phyloP scores from a whole-genome alignment of 2,113 vertebrate species.

The Bungarus multicinctus region DNA sequence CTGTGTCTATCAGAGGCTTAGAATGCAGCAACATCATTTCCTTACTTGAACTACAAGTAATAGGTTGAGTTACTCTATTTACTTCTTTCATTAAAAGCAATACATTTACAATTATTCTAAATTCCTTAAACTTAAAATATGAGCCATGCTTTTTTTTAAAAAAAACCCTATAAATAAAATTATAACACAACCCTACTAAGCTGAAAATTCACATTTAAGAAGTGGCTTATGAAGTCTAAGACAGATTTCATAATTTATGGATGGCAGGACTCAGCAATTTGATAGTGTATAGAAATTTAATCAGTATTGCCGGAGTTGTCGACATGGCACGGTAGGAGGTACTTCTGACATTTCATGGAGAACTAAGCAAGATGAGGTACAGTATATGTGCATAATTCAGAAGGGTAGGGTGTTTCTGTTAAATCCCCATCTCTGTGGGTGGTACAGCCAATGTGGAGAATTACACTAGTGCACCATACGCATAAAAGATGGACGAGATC shows the following conservation, averaged over 20 bases:
- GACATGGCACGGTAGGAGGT: slow-evolving; percentile 71
- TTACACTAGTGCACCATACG: slow-evolving; percentile 37
- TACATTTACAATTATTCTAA: slow-evolving; percentile 23
- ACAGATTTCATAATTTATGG: slow-evolving; percentile 75
- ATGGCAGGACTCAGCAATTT: slow-evolving; percentile 70
- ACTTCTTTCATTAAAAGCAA: slow-evolving; percentile 24
- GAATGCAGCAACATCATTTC: slow-evolving; percentile 26
- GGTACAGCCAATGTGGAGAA: slow-evolving; percentile 49
- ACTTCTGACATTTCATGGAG: slow-evolving; percentile 78
- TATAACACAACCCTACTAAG: slow-evolving; percentile 35
- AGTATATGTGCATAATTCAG: slow-evolving; percentile 66
- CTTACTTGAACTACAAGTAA: slow-evolving; percentile 31
- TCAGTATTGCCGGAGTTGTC: slow-evolving; percentile 70
- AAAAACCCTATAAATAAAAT: slow-evolving; percentile 49
- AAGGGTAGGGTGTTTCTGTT: slow-evolving; percentile 49
- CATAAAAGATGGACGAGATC: slow-evolving; percentile 30
- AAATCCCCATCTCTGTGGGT: slow-evolving; percentile 58
- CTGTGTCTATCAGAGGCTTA: slow-evolving; percentile 3
- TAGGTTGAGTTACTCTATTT: slow-evolving; percentile 37
- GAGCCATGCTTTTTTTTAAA: slow-evolving; percentile 16
- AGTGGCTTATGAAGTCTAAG: slow-evolving; percentile 67
- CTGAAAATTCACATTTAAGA: slow-evolving; percentile 61
- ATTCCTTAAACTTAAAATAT: slow-evolving; percentile 10
- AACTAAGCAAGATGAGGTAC: slow-evolving; percentile 67
- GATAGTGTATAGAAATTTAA: slow-evolving; percentile 74